phyloP scores from a whole-genome alignment of 2,113 vertebrate species.

The Leucoraja erinaceus region DNA sequence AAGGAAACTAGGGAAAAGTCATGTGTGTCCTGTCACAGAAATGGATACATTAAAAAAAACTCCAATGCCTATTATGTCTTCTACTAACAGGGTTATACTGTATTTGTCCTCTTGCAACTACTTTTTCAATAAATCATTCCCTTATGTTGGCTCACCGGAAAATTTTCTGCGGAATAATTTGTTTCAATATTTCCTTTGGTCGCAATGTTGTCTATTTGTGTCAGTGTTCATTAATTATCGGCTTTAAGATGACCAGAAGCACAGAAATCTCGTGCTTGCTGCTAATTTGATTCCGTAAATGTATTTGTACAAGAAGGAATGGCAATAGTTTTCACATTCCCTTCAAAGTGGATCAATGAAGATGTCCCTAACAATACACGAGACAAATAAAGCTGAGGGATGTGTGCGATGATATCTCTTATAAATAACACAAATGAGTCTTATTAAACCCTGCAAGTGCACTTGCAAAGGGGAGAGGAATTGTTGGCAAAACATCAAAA shows the following conservation, averaged over 20 bases:
- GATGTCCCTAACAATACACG: neutral
- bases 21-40: too few relatives aligned
- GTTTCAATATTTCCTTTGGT: neutral
- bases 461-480: neutral
- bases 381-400: neutral
- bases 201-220: neutral
- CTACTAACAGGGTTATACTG: neutral
- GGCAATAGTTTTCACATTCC: neutral
- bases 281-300: neutral
- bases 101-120: neutral
- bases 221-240: neutral
- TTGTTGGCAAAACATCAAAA: neutral
- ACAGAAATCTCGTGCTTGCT: neutral
- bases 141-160: neutral
- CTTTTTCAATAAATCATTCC: neutral
- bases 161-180: neutral
- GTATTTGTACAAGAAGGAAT: neutral
- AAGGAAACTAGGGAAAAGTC: too few relatives aligned
- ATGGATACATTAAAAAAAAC: neutral
- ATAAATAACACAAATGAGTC: too few relatives aligned
- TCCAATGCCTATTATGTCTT: neutral
- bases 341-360: neutral
- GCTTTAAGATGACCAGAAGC: neutral
- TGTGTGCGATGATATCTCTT: neutral
- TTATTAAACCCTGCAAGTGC: too few relatives aligned